phyloP scores from a whole-genome alignment of 2,113 vertebrate species.

The Hypocryptadius cinnamomeus region DNA sequence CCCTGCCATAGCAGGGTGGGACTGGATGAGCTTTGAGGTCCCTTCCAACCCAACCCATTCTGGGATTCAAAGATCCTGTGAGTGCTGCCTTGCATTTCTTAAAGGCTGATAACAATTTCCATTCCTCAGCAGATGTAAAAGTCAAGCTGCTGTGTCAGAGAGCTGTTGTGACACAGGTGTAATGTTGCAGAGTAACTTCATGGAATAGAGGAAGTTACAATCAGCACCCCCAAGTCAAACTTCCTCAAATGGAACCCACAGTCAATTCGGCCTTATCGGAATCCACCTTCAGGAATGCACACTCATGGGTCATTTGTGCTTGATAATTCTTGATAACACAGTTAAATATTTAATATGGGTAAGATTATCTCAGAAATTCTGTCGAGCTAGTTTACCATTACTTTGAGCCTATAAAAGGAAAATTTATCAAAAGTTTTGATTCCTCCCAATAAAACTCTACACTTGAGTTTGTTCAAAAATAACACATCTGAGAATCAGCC shows the following conservation, averaged over 20 bases:
- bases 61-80: not conserved
- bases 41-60: not conserved
- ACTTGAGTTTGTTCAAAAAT: not conserved
- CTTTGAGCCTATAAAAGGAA: not conserved
- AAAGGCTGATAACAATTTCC: not conserved
- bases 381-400: not conserved
- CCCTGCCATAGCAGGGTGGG: not conserved
- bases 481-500: not conserved
- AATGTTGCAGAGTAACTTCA: not conserved
- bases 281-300: not conserved
- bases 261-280: not conserved
- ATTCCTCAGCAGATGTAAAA: not conserved
- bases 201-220: not conserved
- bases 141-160: not conserved
- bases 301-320: not conserved
- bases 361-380: not conserved
- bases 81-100: not conserved
- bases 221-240: not conserved
- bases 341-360: slow-evolving; percentile 39
- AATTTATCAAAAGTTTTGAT: slow-evolving; percentile 4
- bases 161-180: not conserved
- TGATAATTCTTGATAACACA: not conserved
- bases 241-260: not conserved
- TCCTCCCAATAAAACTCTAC: not conserved
- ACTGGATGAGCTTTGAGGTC: not conserved